Base-by-base conservation (phyloP, 2,888 invertebrate genomes). In the Netelia virgata region DNA sequence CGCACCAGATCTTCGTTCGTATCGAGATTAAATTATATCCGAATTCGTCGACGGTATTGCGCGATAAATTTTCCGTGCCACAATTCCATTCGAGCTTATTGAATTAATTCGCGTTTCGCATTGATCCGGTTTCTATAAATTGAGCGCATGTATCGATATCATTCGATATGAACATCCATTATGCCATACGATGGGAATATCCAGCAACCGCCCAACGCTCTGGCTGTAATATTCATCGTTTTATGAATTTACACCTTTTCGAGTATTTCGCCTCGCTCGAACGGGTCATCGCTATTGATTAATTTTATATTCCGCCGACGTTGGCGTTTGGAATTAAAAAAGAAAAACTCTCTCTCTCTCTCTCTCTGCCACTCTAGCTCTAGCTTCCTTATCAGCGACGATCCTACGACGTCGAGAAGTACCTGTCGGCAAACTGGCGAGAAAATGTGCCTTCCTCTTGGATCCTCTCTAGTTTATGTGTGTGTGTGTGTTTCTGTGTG, bases 251-350 rank as follows among this genome's bases (percentile, higher is more conserved):
- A n/a, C 50, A 8, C 50, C 50, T 50, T 50, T 50, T 50, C n/a
- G 2, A 50, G 50, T 50, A 50, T 50, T n/a, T 14, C 11, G 3
- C 50, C 14, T 11, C 14, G n/a, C 36, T 36, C 6, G 14, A 53
- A 53, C 5, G 72, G 41, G 63, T 84, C 66, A 55, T 20, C 41
- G n/a, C 64, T 41, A 57, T 82, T 66, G 64, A 63, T 41, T 53
- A 73, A 80, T 80, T 84, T 80, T 68, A 76, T 80, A 76, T 84
- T 80, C 68, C 68, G 36, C 16, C 76, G 61, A 18, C 18, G 28
- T 41, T 61, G 43, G n/a, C 5, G n/a, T 28, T 61, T 41, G 28
- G n/a, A 23, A 16, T 16, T n/a, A 53, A 5, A 47, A 55, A 70
- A 70, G 53, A 55, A 57, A 66, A 36, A 23, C 59, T 36, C 43